A percentile compares a stretch with the other conserved stretches of the same genome.
Evolutionary conservation across 2,888 invertebrate genomes (phyloP).

Genomic region (Eupithecia abbreviata): DNA sequence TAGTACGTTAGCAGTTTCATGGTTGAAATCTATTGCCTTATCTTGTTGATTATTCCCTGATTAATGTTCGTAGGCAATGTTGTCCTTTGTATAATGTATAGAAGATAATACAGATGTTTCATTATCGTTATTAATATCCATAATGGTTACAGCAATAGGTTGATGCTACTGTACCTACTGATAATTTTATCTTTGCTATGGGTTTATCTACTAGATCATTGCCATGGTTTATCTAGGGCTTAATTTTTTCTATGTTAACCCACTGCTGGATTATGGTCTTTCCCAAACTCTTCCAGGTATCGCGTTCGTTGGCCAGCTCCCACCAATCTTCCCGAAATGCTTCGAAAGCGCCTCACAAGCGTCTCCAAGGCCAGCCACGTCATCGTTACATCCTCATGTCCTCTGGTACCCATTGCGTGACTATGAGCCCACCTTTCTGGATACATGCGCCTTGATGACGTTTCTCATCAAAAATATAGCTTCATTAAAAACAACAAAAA

Average conservation of each 20-base stretch:
- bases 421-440: not conserved
- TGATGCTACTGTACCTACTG: not conserved
- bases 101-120: not conserved
- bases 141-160: no score
- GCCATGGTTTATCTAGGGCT: no score
- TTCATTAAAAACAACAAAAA: constrained; percentile 4
- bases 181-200: not conserved
- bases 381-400: not conserved
- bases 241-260: not conserved
- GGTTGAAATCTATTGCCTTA: constrained; percentile 13
- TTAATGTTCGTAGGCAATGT: constrained; percentile 3
- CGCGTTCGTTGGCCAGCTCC: not conserved
- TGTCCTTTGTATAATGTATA: not conserved
- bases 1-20: constrained; percentile 16
- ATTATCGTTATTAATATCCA: not conserved
- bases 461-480: not conserved
- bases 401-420: not conserved
- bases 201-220: no score
- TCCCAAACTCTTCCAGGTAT: not conserved
- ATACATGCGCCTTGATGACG: not conserved
- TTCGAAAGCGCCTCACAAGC: not conserved
- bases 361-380: not conserved
- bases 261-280: not conserved
- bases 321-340: not conserved
- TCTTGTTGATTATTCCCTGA: constrained; percentile 4